Base-by-base conservation (phyloP, 2,113 vertebrate genomes). In the Atrichornis clamosus region DNA sequence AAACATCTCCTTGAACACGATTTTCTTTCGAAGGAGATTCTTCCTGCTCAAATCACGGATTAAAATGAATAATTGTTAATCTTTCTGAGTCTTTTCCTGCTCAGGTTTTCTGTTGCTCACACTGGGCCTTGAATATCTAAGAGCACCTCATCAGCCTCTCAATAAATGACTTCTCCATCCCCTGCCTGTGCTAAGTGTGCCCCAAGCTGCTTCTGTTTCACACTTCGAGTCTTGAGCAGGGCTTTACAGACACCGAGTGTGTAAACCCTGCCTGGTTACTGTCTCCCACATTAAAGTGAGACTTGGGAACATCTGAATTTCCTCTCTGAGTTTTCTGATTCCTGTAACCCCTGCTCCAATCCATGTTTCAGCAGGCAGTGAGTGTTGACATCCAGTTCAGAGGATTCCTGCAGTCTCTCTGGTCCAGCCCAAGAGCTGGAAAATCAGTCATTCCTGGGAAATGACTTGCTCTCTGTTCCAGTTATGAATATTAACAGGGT, bases 21-120 rank as follows among this genome's bases (percentile, higher is more conserved):
- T 35, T 82, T 75, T 30, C 65, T 87, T 82, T 60, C 23, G 41
- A 74, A 42, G 42, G 52, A 30, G 37, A 16, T 49, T 84, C 64
- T 82, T 76, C 78, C 75, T 41, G 74, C 63, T 33, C 9, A 74
- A 62, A 22, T 67, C 69, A 42, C 2, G 32, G 28, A 83, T 94
- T 82, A 47, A 90, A 91, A 79, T 58, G 39, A 91, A 30, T 55
- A 10, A 35, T 85, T 96, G 95, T 85, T 77, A 79, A 83, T 94
- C 90, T 80, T 88, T 35, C 28, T 0, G 23, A 82, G 87, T 20
- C 37, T 59, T 90, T 93, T 76, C 39, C 1, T 79, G 69, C 62
- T 93, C 74, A 72, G 70, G 22, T 46, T 95, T 94, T 89, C 70
- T 72, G 1, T 53, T 65, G 75, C 87, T 83, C 3, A 0, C 11